A percentile compares a stretch with the other conserved stretches of the same genome.
phyloP scores from a whole-genome alignment of 2,113 vertebrate species.

The Nymphicus hollandicus region DNA sequence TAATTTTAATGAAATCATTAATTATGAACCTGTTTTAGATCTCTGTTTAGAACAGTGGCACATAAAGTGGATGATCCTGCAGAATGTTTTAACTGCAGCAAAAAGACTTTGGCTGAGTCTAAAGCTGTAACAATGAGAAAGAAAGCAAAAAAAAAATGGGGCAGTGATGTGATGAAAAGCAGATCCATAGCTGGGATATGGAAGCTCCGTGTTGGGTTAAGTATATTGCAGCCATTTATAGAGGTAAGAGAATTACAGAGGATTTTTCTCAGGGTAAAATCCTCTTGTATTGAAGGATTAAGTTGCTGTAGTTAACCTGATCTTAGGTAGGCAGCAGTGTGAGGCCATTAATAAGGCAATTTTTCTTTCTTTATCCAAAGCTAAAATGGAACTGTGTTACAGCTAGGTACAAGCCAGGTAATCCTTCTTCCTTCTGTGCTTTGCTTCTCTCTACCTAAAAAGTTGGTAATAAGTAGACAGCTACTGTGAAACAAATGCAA shows the following conservation, averaged over 20 bases:
- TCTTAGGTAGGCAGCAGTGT: not conserved
- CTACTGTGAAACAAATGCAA: not conserved
- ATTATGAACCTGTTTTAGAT: not conserved
- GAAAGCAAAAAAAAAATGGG: not conserved
- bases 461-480: not conserved
- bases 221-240: not conserved
- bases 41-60: not conserved
- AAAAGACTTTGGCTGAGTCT: not conserved
- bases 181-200: not conserved
- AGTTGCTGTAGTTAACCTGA: not conserved
- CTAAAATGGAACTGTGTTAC: not conserved
- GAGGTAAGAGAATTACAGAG: not conserved
- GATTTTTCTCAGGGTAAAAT: conserved; percentile 14
- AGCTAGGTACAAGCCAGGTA: not conserved
- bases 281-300: not conserved
- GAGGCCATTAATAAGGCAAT: not conserved
- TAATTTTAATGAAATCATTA: not conserved
- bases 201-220: not conserved
- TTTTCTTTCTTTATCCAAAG: not conserved
- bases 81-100: not conserved
- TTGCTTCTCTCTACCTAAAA: not conserved
- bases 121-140: not conserved
- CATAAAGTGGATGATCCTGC: not conserved
- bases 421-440: not conserved
- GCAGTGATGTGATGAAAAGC: not conserved